Conservation (phyloP, 2,797 vertebrate genomes). For the Scolopax rusticola region DNA sequence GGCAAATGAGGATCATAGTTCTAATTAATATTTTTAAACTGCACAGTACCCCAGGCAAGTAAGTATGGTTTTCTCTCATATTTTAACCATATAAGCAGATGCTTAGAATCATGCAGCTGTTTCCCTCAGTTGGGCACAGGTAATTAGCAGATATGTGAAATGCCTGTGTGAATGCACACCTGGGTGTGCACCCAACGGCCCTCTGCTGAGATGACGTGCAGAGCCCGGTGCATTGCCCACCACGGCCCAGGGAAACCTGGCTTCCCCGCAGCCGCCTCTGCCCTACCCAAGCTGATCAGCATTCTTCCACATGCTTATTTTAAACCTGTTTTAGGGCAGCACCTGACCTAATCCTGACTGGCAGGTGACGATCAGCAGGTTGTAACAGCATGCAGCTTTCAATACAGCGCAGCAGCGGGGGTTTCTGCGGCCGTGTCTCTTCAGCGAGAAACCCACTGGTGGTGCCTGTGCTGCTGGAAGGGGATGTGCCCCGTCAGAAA, state of each 20-base stretch:
- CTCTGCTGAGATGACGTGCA: neutral
- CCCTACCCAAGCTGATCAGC: neutral
- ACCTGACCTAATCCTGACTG: neutral
- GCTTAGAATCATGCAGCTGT: neutral
- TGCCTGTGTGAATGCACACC: rapidly evolving
- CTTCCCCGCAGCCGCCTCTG: neutral
- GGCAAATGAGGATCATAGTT: neutral
- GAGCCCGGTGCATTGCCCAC: too few species aligned
- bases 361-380: neutral
- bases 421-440: neutral
- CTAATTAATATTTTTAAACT: neutral
- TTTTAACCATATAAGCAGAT: neutral
- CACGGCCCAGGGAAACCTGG: neutral
- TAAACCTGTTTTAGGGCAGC: neutral
- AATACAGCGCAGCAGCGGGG: neutral
- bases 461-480: neutral
- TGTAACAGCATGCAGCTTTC: neutral
- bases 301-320: neutral
- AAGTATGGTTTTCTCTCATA: neutral
- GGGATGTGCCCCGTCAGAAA: neutral
- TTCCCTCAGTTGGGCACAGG: neutral
- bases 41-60: neutral
- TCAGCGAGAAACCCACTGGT: neutral
- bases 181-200: neutral
- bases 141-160: neutral